These are phyloP conservation scores for human (Homo sapiens) DNA, from an alignment of 2,113 vertebrate species.

Conservation along the genomic window DNA sequence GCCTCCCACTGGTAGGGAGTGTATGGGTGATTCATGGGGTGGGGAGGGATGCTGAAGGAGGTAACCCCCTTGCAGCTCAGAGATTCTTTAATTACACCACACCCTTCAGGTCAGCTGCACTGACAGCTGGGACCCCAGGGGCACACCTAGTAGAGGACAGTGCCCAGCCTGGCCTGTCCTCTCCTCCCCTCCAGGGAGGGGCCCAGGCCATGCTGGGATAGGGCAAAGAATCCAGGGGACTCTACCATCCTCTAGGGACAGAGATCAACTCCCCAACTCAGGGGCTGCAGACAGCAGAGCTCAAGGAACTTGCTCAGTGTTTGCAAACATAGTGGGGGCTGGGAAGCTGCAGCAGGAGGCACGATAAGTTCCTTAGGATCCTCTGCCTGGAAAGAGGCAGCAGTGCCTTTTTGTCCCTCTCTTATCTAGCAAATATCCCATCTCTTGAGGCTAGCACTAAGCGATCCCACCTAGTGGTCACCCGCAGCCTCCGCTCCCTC, in stretches of 20 bases:
- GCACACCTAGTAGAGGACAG: neutral
- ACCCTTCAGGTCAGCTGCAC: neutral
- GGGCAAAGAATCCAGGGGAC: neutral
- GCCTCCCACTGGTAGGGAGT: fast-evolving
- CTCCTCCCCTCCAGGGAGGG: neutral
- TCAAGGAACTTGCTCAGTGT: no score
- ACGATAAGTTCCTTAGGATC: neutral
- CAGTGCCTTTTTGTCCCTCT: neutral
- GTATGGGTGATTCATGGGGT: neutral
- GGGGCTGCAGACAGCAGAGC: neutral
- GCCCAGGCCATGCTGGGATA: neutral
- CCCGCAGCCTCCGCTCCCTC: neutral
- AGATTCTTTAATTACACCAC: neutral
- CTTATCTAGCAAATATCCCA: neutral
- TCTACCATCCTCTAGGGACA: neutral
- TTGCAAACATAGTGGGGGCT: neutral
- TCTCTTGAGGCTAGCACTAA: neutral
- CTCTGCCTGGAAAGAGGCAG: neutral
- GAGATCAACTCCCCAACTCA: neutral
- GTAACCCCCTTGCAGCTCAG: neutral
- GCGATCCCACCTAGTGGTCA: neutral
- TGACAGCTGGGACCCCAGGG: neutral
- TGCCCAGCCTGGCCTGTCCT: no score
- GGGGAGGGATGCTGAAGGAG: no score
- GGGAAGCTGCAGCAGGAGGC: neutral